Evolutionary conservation across 2,888 invertebrate species (phyloP).

Genomic region (Lissocephala sabroskyi): DNA sequence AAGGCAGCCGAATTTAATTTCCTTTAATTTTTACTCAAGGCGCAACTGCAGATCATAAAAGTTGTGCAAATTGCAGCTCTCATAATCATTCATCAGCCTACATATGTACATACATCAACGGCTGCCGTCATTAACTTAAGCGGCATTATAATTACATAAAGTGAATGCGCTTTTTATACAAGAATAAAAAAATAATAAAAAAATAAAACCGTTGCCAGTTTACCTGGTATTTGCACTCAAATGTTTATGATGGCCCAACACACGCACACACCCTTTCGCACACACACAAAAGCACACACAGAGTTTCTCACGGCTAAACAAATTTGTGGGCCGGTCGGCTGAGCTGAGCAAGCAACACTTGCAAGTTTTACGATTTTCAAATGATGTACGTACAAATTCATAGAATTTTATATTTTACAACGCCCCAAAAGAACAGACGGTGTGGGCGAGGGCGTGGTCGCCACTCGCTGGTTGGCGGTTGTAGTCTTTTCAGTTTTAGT

Average conservation of each 20-base stretch:
- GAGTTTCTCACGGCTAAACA: too few relatives aligned
- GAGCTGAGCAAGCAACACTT: conserved; percentile 39
- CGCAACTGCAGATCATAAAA: too few relatives aligned
- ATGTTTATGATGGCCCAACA: too few relatives aligned
- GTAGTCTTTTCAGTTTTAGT: conserved; percentile 13
- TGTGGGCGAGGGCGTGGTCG: not conserved
- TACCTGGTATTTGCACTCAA: too few relatives aligned
- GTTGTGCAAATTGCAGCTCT: too few relatives aligned
- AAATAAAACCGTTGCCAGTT: too few relatives aligned
- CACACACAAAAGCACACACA: conserved; percentile 7
- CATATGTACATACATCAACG: not conserved
- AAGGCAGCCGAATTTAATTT: too few relatives aligned
- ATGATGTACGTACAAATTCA: conserved; percentile 68
- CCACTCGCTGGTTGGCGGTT: too few relatives aligned
- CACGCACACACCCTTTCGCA: too few relatives aligned
- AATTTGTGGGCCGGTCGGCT: conserved; percentile 6
- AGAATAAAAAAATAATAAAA: conserved; percentile 44
- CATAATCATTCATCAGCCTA: too few relatives aligned
- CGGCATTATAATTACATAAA: conserved; percentile 48
- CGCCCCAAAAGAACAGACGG: conserved; percentile 55
- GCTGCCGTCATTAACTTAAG: not conserved
- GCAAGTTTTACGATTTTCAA: conserved; percentile 69
- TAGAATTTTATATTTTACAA: conserved; percentile 70
- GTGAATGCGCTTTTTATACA: conserved; percentile 46
- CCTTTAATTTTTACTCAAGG: too few relatives aligned